These are phyloP conservation scores for Enteromius afrohamiltoni DNA, from an alignment of 2,797 vertebrate genomes.

Conservation along the genomic window DNA sequence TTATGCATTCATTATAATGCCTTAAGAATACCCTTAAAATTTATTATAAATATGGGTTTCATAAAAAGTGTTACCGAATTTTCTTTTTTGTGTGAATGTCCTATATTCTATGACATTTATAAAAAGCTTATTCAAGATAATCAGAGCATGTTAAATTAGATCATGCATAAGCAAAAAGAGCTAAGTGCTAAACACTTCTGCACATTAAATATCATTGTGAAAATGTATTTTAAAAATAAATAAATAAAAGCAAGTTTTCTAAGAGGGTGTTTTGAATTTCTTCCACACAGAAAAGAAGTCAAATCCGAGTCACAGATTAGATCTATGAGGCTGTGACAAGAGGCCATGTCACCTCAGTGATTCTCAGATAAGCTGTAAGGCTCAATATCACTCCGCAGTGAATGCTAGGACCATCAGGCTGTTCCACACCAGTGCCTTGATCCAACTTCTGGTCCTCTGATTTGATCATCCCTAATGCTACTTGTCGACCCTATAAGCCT, in stretches of 20 bases:
- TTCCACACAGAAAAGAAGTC: slow-evolving; percentile 76
- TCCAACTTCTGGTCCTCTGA: slow-evolving; percentile 82
- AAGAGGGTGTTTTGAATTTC: slow-evolving; percentile 16
- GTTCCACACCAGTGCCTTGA: slow-evolving; percentile 94
- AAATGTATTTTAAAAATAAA: neutral
- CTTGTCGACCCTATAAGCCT: slow-evolving; percentile 71
- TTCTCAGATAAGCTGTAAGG: slow-evolving; percentile 79
- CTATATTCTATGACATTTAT: neutral
- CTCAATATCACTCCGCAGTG: slow-evolving; percentile 79
- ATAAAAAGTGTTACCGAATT: too few relatives aligned
- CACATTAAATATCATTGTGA: slow-evolving; percentile 9
- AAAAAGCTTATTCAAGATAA: neutral
- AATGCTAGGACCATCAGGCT: slow-evolving; percentile 72
- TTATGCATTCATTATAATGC: too few relatives aligned
- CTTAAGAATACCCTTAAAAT: too few relatives aligned
- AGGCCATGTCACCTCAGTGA: slow-evolving; percentile 7
- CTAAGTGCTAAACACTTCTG: neutral
- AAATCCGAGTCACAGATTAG: slow-evolving; percentile 81
- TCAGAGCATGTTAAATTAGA: neutral
- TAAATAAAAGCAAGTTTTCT: neutral
- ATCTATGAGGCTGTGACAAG: slow-evolving; percentile 78
- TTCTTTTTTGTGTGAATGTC: neutral
- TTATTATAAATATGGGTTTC: too few relatives aligned
- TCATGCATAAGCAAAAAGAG: neutral
- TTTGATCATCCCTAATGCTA: slow-evolving; percentile 75